Percentiles rank a stretch among this genome's conserved stretches.
Conservation (phyloP, 2,113 vertebrate genomes). For the Lophius piscatorius region DNA sequence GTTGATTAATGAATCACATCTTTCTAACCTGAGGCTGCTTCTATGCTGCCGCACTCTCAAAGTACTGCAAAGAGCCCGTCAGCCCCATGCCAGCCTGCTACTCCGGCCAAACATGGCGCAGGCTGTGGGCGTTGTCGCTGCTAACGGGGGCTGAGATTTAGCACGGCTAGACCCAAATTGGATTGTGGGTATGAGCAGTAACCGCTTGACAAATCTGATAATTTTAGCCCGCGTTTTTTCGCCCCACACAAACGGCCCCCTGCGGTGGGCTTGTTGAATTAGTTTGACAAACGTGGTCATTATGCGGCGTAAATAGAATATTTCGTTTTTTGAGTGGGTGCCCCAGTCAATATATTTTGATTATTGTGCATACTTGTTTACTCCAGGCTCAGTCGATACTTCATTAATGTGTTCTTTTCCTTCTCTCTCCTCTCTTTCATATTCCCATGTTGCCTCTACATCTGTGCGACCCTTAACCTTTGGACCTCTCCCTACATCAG, state of each 20-base stretch:
- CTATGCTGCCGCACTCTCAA: constrained; percentile 61
- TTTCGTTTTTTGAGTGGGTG: constrained; percentile 39
- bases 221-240: constrained; percentile 53
- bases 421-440: constrained; percentile 49
- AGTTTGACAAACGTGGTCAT: constrained; percentile 57
- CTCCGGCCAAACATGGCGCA: constrained; percentile 49
- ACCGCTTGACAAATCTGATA: constrained; percentile 51
- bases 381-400: constrained; percentile 15
- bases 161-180: constrained; percentile 31
- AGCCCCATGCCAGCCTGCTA: constrained; percentile 53
- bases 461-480: constrained; percentile 4
- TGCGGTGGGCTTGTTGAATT: constrained; percentile 46
- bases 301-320: constrained; percentile 44
- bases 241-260: constrained; percentile 47
- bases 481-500: constrained; percentile 35
- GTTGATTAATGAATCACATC: constrained; percentile 80
- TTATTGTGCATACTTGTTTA: constrained; percentile 2
- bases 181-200: constrained; percentile 39
- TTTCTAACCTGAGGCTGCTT: constrained; percentile 65
- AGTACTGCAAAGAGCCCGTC: constrained; percentile 51
- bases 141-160: constrained; percentile 47
- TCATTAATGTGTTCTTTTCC: constrained; percentile 18
- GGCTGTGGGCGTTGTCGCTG: constrained; percentile 50
- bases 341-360: neutral
- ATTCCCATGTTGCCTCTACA: constrained; percentile 13